Base-by-base conservation (phyloP, 2,888 invertebrate species). In the Syrphus vitripennis region DNA sequence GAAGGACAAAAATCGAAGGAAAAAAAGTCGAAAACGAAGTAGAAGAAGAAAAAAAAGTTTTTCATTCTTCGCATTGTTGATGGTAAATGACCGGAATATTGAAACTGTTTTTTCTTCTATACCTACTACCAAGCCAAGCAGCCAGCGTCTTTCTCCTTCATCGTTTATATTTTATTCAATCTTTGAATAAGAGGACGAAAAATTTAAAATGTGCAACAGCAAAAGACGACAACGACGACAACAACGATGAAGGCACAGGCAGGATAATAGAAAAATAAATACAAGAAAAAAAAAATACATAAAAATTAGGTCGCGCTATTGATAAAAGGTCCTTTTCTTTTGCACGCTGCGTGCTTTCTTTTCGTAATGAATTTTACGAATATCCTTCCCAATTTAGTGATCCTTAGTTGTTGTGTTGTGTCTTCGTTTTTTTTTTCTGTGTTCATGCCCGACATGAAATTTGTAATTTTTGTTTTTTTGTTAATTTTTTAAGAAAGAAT, bases 31-130 rank as follows among this genome's bases (percentile, higher is more conserved):
- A 72, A 6, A 21, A 53, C 2, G n/a, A 59, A 34, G 10, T 29
- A 12, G 31, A 59, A 3, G 31, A 65, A 19, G 19, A 48, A 21
- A 48, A 59, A 55, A 71, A 76, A 53, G 16, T 86, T 86, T 81
- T 77, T 57, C 59, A 50, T 72, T 70, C 74, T 16, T 70, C 63
- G 55, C 45, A 82, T 86, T 86, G 86, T 86, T 74, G 57, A 50
- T 61, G 63, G 81, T 77, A 86, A 86, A 86, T 86, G 86, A 86
- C 86, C 84, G 77, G 86, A 86, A 86, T 86, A 86, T 82, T 86
- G 82, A 86, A 86, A 82, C 82, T 70, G 77, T 86, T 69, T 70
- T 70, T 86, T 69, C 65, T 70, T 50, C 50, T 19, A 50, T 67
- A 24, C 31, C 31, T 14, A 34, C 40, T 63, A 57, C 21, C 21